Evolutionary conservation across 2,113 vertebrate species (phyloP), one percentile per base, ranked within the genome.

Genomic region (Hymenochirus boettgeri): DNA sequence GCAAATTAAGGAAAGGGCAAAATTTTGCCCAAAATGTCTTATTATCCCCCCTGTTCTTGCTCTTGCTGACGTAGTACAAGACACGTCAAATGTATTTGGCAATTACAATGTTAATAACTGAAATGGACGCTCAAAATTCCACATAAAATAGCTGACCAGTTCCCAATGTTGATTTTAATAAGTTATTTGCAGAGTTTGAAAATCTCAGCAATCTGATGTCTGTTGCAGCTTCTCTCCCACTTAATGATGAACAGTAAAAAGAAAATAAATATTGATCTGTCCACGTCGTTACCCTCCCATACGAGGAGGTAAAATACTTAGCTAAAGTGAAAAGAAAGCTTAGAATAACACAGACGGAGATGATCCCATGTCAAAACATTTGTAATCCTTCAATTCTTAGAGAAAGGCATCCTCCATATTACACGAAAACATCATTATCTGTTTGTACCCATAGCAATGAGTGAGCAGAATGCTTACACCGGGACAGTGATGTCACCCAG

Each of bases 201-300:
- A 50, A 47, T 39, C 54, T 66, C 27, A 45, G 21, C 22, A 17
- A 31, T 56, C 37, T 22, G 4, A 15, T 15, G 42, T 37, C 25
- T 48, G 4, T 24, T 13, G 22, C n/a, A n/a, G 22, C 31, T 21
- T 39, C 27, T 54, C 42, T 50, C 64, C 64, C 47, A 67, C 56
- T 29, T 27, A 37, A 31, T 67, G 56, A 58, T 67, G 55, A 59
- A 56, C 56, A 59, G 29, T 12, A 47, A 39, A 59, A 47, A 58
- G 26, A 67, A 55, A 59, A 58, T 59, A 59, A 67, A 67, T 67
- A 67, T 67, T 67, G 51, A 67, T 59, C 27, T 39, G 27, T 46
- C 22, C 37, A 59, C 50, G 54, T 58, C 50, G 45, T 57, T 66
- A 58, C 35, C 45, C 63, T 58, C 54, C 54, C 46, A 13, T 42